Base-by-base conservation (phyloP, 1,140 invertebrate genomes). In the Calephelis virginiensis region DNA sequence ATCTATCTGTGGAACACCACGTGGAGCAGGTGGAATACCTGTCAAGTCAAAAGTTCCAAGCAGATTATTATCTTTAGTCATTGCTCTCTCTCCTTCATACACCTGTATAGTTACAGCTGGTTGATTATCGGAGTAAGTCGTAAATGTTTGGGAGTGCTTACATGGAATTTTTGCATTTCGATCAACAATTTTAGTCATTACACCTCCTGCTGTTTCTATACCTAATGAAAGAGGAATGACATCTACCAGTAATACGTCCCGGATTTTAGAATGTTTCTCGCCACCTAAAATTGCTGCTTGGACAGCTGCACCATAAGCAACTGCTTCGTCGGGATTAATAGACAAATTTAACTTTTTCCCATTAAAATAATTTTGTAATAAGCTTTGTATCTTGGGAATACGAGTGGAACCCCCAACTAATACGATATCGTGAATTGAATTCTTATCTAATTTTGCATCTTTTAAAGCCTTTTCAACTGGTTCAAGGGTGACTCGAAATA, bases 21-120 rank as follows among this genome's bases (percentile, higher is more conserved):
- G 89, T 0, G 96, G 96, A 12, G 96, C 96, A n/a, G 96, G 95
- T 2, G 96, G 95, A 64, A 97, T 97, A 4, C 96, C 96, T 0
- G 93, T 94, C 60, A 97, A 85, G 77, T 96, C 93, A 78, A 97
- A 97, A 65, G 93, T 95, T 53, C 96, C 96, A 43, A 97, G 84
- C 7, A 95, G 76, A 76, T 96, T 95, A 85, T 96, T 96, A 70
- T 96, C 94, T 81, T 94, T 95, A 6, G 95, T 96, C 94, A 96
- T 95, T n/a, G 94, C 93, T 48, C 95, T 86, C 79, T 95, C 94
- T 43, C 95, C 95, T 89, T 95, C 94, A 71, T 92, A 95, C 8
- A 94, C 93, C 74, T 95, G 93, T 62, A 95, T 93, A 13, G 92
- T 92, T 1, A 96, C 95, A 12, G 90, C 94, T 5, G 94, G 92